Evolutionary conservation across 2,113 vertebrate genomes (phyloP).

Genomic region (Oceanodroma tethys): DNA sequence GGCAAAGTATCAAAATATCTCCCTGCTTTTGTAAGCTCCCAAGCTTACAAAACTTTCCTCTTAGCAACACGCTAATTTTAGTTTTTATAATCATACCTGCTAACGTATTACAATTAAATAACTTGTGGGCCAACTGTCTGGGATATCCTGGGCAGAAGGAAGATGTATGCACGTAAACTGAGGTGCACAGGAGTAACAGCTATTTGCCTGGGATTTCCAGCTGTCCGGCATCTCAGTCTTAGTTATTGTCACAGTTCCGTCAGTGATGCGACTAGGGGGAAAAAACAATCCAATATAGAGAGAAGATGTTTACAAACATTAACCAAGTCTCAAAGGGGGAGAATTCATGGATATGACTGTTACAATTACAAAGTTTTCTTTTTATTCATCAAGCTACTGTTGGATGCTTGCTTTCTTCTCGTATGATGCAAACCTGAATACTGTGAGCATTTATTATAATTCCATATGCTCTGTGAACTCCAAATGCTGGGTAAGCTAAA

Average conservation of each 20-base stretch:
- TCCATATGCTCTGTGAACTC: background rate
- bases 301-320: background rate
- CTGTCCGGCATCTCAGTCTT: background rate
- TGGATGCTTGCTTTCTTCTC: background rate
- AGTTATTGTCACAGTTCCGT: background rate
- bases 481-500: background rate
- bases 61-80: background rate
- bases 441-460: background rate
- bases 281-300: background rate
- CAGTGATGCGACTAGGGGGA: rapidly evolving
- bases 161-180: background rate
- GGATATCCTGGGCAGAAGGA: background rate
- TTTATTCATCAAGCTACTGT: background rate
- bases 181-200: background rate
- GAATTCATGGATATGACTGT: background rate
- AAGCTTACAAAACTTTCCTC: background rate
- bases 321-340: background rate
- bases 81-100: background rate
- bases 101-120: background rate
- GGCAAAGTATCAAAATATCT: background rate
- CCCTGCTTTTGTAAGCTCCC: too few species aligned
- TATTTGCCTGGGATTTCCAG: background rate
- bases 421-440: background rate
- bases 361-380: background rate
- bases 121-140: background rate